phyloP scores from a whole-genome alignment of 2,113 vertebrate genomes.

The Campylorhamphus procurvoides region DNA sequence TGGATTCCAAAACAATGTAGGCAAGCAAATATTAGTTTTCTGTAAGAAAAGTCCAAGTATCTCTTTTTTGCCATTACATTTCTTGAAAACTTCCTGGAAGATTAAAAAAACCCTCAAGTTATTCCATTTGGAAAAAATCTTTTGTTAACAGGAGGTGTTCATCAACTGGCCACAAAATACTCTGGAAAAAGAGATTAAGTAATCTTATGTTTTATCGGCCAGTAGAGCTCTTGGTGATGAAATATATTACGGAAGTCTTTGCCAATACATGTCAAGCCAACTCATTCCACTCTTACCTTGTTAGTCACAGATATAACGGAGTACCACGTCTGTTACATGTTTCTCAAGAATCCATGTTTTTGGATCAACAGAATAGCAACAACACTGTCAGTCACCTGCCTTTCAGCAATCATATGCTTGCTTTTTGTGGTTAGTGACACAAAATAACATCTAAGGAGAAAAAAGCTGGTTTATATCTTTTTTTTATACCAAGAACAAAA shows the following conservation, averaged over 20 bases:
- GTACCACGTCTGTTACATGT: rapidly evolving
- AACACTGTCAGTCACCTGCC: not conserved
- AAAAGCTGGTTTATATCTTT: not conserved
- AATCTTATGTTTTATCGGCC: not conserved
- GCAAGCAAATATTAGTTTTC: not conserved
- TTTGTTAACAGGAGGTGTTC: not conserved
- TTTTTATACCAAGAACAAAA: not conserved
- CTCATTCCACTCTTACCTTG: not conserved
- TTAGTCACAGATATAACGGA: not conserved
- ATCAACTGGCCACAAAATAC: not conserved
- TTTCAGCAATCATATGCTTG: not conserved
- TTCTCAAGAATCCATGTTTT: not conserved
- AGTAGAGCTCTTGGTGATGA: not conserved
- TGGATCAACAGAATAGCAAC: not conserved
- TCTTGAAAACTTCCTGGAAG: not conserved
- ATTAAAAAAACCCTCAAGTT: not conserved
- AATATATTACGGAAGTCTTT: not conserved
- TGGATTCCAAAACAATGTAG: not conserved
- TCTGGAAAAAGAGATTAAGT: not conserved
- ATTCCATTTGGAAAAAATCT: not conserved
- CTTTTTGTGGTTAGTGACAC: not conserved
- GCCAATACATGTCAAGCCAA: not conserved
- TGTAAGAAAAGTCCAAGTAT: not conserved
- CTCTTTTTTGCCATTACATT: not conserved
- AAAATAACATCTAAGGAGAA: not conserved